A percentile compares a stretch with the other conserved stretches of the same genome.
phyloP scores from a whole-genome alignment of 1,140 invertebrate genomes.

The Teleogryllus occipitalis region DNA sequence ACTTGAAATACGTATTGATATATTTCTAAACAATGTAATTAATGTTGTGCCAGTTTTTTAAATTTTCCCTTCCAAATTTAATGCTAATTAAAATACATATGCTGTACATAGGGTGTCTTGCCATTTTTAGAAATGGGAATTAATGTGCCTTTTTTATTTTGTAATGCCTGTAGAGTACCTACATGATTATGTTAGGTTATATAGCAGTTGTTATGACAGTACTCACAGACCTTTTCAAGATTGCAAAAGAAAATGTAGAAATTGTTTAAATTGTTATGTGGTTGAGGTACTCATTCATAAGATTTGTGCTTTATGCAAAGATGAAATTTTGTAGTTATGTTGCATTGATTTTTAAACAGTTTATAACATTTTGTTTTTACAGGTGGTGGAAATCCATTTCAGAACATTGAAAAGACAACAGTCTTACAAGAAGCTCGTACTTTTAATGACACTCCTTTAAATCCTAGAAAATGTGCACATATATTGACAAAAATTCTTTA shows the following conservation, averaged over 20 bases:
- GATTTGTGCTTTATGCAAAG: neutral
- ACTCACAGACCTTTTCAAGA: neutral
- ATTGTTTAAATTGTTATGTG: too few species aligned
- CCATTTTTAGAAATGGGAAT: too few species aligned
- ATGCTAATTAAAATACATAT: too few species aligned
- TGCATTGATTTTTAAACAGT: neutral
- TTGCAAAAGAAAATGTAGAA: neutral
- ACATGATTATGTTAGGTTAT: neutral
- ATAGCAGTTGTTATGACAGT: neutral
- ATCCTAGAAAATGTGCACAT: conserved; percentile 90
- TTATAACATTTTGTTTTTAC: conserved; percentile 20
- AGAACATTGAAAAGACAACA: conserved; percentile 90
- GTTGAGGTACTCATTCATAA: neutral
- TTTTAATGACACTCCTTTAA: conserved; percentile 96
- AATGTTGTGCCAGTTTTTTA: too few species aligned
- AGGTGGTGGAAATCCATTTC: conserved; percentile 78
- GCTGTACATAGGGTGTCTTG: too few species aligned
- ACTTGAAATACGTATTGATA: too few species aligned
- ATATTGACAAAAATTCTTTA: conserved; percentile 96
- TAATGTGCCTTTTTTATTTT: too few species aligned
- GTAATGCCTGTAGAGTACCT: too few species aligned
- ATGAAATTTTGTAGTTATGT: neutral
- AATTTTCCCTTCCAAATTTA: too few species aligned
- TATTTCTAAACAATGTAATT: too few species aligned
- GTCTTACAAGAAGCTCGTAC: conserved; percentile 93